Percentiles rank a stretch among this genome's conserved stretches.
Evolutionary conservation across 2,888 invertebrate species (phyloP).

Genomic region (Capitulum mitella): DNA sequence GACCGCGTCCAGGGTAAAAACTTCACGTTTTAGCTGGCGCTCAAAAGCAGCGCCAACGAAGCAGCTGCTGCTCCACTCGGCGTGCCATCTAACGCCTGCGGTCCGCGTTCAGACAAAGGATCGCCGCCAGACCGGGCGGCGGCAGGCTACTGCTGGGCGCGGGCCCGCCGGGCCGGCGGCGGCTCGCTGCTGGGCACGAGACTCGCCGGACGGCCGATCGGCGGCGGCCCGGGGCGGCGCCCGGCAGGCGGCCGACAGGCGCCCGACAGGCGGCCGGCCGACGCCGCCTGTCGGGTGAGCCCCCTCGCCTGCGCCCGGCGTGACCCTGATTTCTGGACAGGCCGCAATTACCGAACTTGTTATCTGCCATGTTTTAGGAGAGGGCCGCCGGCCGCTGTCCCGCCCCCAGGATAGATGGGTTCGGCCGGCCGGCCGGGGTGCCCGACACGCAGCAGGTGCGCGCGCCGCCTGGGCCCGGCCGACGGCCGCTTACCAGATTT

Average conservation of each 20-base stretch:
- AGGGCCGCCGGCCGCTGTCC: background rate
- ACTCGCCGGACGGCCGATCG: too few species aligned
- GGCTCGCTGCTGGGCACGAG: too few species aligned
- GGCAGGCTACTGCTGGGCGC: too few species aligned
- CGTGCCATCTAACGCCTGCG: too few species aligned
- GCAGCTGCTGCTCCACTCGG: too few species aligned
- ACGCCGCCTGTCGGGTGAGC: background rate
- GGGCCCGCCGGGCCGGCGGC: too few species aligned
- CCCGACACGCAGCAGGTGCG: background rate
- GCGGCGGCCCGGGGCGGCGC: too few species aligned
- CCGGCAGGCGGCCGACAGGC: too few species aligned
- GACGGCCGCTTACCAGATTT: too few species aligned
- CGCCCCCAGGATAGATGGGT: background rate
- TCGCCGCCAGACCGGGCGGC: background rate
- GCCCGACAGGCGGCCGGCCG: background rate
- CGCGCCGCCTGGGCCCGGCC: background rate
- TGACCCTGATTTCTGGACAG: constrained; percentile 24
- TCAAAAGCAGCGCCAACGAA: too few species aligned
- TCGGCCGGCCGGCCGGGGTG: background rate
- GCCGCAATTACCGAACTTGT: constrained; percentile 24
- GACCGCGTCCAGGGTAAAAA: too few species aligned
- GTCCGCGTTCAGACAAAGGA: background rate
- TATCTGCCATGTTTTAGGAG: constrained; percentile 19
- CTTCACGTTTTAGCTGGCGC: too few species aligned
- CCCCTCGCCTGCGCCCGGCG: background rate